Evolutionary conservation across 2,113 vertebrate genomes (phyloP), one percentile per base, ranked within the genome.

Genomic region (Daubentonia madagascariensis): DNA sequence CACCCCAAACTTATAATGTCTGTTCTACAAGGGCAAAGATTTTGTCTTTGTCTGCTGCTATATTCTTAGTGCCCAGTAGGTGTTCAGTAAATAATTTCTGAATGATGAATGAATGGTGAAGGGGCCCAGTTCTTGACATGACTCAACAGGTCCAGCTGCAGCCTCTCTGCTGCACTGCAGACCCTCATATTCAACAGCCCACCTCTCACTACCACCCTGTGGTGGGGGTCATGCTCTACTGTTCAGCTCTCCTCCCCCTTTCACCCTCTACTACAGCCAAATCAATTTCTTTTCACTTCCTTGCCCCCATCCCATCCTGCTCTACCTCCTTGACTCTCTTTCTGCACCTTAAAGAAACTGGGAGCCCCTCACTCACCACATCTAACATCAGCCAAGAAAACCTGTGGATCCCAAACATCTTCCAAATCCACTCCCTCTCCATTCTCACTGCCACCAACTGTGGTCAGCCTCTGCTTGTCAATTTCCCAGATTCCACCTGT

Each of bases 401-500:
- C 20, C n/a, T 45, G 61, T 28, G 35, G 54, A 10, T 61, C 37
- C 48, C 54, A 57, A 30, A 25, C 54, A 20, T 23, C 30, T 67
- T 61, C 45, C 65, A 92, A 18, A 76, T 6, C 20, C 11, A 32
- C 30, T 5, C 13, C 20, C 35, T 68, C 80, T 48, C 72, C 14
- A 5, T 35, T 11, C 35, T 37, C 28, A 14, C n/a, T 30, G 6
- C 50, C n/a, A n/a, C 0, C 0, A 7, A 22, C n/a, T 4, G 65
- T 70, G 52, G 40, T 37, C 81, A 79, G 48, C 81, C 5, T 57
- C 57, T 28, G 13, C 59, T 57, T 48, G 17, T 45, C 57, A 7
- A 32, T 5, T 81, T 65, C 40, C 30, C 23, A 65, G 76, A 72
- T 22, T 61, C 70, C 67, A 70, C 73, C 40, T 30, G 57, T 50